Base-by-base conservation (phyloP, 2,888 invertebrate genomes). In the Thymelicus acteon region DNA sequence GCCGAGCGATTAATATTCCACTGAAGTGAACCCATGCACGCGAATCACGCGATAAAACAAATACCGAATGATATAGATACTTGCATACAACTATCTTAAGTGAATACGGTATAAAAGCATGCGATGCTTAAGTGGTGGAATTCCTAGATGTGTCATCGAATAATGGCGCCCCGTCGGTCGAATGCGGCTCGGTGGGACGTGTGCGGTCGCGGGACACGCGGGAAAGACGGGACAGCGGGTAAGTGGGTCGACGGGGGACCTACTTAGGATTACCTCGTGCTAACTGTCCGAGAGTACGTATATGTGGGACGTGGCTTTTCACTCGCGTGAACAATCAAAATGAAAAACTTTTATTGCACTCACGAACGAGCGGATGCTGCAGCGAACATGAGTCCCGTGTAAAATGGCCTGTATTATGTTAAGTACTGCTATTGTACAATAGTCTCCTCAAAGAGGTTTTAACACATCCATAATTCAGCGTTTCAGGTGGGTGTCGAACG, bases 241-340 rank as follows among this genome's bases (percentile, higher is more conserved):
- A 61, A 54, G 31, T 61, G 24, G 67, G 67, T 68, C 67, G 67
- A 7, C n/a, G 52, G 52, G 64, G 48, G 61, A 67, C 67, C 60
- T 52, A 61, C 61, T 67, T 67, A 49, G 60, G 52, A 24, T 60
- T 61, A 67, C 44, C 40, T 67, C 52, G n/a, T 15, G 54, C 54
- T 61, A 39, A 49, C 40, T 44, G 67, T 39, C 13, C 54, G 40
- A 44, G 7, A 58, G 44, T 31, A 31, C 5, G 31, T 31, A 31
- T 13, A 39, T 24, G 24, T 19, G 44, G n/a, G 15, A 65, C 7
- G 19, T 24, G 19, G 44, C 40, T 44, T 61, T 60, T 61, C 24
- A 67, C 48, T 31, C 13, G 15, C n/a, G 8, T 1, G 49, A 52
- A 52, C 15, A 15, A 52, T 52, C 15, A 12, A 19, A 44, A 12